These are phyloP conservation scores for Tadarida brasiliensis DNA, from an alignment of 2,797 vertebrate genomes.

Conservation along the genomic window DNA sequence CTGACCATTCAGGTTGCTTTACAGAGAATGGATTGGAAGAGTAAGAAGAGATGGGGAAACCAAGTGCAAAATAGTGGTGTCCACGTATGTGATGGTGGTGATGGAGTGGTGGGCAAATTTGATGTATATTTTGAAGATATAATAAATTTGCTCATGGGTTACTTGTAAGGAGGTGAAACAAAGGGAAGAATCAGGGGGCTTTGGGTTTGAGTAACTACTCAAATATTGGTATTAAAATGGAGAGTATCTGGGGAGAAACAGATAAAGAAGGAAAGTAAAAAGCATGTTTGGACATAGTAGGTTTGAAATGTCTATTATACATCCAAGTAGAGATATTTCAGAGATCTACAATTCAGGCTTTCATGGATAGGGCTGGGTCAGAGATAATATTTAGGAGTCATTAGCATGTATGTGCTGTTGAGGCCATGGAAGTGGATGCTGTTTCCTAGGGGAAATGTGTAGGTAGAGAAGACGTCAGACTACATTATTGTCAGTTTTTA, in stretches of 20 bases:
- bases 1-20: not conserved
- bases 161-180: not conserved
- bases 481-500: not conserved
- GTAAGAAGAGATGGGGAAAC: not conserved
- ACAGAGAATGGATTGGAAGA: not conserved
- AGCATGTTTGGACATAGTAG: not conserved
- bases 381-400: not conserved
- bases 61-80: not conserved
- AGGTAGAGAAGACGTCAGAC: not conserved
- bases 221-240: not conserved
- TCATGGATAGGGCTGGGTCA: not conserved
- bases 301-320: not conserved
- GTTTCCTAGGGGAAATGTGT: not conserved
- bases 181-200: not conserved
- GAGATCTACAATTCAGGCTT: not conserved
- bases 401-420: not conserved
- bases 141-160: not conserved
- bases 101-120: not conserved
- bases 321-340: not conserved
- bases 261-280: not conserved
- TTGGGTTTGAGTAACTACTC: not conserved
- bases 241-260: not conserved
- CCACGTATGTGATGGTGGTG: not conserved
- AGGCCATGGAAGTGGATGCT: not conserved
- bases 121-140: not conserved